Conservation (phyloP, 1,140 invertebrate species). For the Mamestra configurata region DNA sequence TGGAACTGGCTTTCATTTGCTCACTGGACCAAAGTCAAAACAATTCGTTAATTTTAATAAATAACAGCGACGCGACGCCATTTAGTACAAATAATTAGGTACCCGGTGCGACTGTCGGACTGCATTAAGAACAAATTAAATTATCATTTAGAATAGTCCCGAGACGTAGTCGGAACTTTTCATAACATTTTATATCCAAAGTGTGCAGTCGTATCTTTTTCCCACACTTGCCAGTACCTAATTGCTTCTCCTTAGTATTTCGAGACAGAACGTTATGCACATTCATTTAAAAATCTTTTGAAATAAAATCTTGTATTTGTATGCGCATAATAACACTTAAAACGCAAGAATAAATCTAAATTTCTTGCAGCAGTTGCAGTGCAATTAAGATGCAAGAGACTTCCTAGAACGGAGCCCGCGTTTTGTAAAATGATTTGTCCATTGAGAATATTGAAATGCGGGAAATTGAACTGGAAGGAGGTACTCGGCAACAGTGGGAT, state of each 20-base stretch:
- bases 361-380: not conserved
- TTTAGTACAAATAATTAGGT: slow-evolving; percentile 1
- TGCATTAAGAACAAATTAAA: slow-evolving; percentile 12
- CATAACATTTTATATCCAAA: not conserved
- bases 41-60: not conserved
- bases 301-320: too few species aligned
- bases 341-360: not conserved
- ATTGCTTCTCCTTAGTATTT: not conserved
- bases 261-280: not conserved
- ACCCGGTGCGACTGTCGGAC: not conserved
- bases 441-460: not conserved
- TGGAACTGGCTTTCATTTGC: too few species aligned
- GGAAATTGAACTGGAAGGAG: not conserved
- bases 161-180: not conserved
- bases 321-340: too few species aligned
- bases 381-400: not conserved
- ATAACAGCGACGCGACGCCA: not conserved
- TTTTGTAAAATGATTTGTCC: not conserved
- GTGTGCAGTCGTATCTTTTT: not conserved
- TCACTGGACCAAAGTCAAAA: not conserved
- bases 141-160: slow-evolving; percentile 15
- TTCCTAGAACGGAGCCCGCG: not conserved
- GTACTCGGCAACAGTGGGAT: not conserved
- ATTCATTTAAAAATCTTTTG: too few species aligned
- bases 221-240: not conserved